phyloP scores from a whole-genome alignment of 2,888 invertebrate genomes.

The Parnassius orleans region DNA sequence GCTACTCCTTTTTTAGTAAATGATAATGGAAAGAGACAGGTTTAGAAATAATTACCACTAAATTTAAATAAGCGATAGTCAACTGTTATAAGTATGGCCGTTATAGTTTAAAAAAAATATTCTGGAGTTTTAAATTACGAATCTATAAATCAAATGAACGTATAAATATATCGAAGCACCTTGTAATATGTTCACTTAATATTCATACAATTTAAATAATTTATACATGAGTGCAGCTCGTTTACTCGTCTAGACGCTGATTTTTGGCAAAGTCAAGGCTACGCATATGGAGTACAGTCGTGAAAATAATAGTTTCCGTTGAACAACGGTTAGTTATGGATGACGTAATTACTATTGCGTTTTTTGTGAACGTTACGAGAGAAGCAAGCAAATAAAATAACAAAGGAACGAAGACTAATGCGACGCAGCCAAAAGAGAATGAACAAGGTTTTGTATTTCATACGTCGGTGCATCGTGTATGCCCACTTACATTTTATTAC shows the following conservation, averaged over 20 bases:
- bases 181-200: slow-evolving; percentile 22
- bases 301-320: slow-evolving; percentile 31
- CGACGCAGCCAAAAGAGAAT: neutral
- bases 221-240: slow-evolving; percentile 50
- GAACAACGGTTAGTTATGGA: slow-evolving; percentile 19
- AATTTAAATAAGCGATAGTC: too few species aligned
- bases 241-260: slow-evolving; percentile 57
- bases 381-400: slow-evolving; percentile 18
- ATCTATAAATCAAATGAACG: neutral
- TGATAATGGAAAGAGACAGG: too few species aligned
- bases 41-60: too few species aligned
- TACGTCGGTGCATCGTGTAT: too few species aligned
- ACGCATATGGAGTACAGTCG: slow-evolving; percentile 30
- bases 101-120: too few species aligned
- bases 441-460: too few species aligned
- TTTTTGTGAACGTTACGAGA: slow-evolving; percentile 9
- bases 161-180: neutral
- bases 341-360: slow-evolving; percentile 24
- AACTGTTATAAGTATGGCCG: too few species aligned
- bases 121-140: too few species aligned
- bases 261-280: slow-evolving; percentile 68
- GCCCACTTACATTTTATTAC: too few species aligned
- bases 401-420: neutral
- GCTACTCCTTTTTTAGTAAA: too few species aligned
- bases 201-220: slow-evolving; percentile 42